Evolutionary conservation across 2,113 vertebrate genomes (phyloP), one percentile per base, ranked within the genome.

Genomic region (Gallinago jamesoni): DNA sequence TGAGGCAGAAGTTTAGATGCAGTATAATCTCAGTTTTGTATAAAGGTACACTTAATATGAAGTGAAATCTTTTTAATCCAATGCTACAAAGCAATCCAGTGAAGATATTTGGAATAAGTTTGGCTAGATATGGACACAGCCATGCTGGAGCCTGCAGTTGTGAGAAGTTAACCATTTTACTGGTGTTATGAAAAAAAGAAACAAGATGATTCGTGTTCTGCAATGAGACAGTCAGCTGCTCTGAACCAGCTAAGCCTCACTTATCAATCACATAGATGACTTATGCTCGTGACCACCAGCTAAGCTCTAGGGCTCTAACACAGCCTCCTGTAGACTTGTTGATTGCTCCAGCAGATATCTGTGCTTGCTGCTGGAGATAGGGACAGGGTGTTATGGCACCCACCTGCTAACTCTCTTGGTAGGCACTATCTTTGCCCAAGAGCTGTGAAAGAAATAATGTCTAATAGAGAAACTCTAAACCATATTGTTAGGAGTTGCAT

Each of bases 341-440:
- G 31, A 39, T 41, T 11, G 12, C 43, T 13, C 9, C 79, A 73
- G 47, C 5, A 39, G 21, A 2, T 43, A 12, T 1, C n/a, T 33
- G 4, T 27, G 39, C 39, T 67, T 27, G 5, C 55, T 50, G 24
- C 13, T 16, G 41, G 10, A 83, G 18, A 50, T 0, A 17, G 39
- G 1, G 1, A 55, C 41, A 48, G 7, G 15, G 6, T 27, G 27
- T 39, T 39, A 35, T 0, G 14, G 35, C 90, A 64, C 13, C 13
- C 50, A 70, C 31, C 16, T 35, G 24, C 62, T 67, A 43, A 21
- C 0, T 0, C 22, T 30, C 1, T 0, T 24, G 47, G 27, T 24
- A 47, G 53, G 11, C 30, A 37, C 31, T 27, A 4, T 12, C 27
- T 63, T 77, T 41, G 37, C 31, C 63, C 56, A 55, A 81, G 76